Conservation (phyloP, 2,888 invertebrate species). For the Dolichomitus sp. region DNA sequence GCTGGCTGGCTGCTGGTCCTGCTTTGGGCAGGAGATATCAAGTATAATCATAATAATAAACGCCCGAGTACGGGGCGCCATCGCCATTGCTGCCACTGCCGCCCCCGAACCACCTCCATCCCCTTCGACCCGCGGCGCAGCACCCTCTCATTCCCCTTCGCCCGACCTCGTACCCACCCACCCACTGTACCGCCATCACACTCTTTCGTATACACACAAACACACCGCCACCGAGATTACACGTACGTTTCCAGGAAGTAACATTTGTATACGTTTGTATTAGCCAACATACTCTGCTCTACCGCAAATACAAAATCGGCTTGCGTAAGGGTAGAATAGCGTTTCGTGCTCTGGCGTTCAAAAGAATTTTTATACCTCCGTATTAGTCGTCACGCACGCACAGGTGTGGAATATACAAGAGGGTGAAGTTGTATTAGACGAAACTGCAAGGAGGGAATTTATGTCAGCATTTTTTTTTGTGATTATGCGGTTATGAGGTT, state of each 20-base stretch:
- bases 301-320: slow-evolving; percentile 30
- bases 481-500: neutral
- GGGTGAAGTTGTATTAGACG: neutral
- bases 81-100: slow-evolving; percentile 83
- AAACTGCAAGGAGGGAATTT: neutral
- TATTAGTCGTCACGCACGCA: neutral
- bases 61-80: slow-evolving; percentile 83
- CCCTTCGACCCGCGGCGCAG: slow-evolving; percentile 59
- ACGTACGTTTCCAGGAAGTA: slow-evolving; percentile 39
- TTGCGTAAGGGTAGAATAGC: slow-evolving; percentile 4
- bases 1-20: slow-evolving; percentile 78
- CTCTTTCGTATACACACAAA: slow-evolving; percentile 63
- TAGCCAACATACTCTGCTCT: slow-evolving; percentile 27
- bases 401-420: slow-evolving; percentile 10
- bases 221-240: slow-evolving; percentile 49
- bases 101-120: slow-evolving; percentile 65
- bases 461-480: neutral
- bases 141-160: slow-evolving; percentile 62
- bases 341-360: neutral
- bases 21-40: slow-evolving; percentile 85
- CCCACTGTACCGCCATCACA: slow-evolving; percentile 74
- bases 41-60: slow-evolving; percentile 86
- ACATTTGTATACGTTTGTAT: slow-evolving; percentile 68
- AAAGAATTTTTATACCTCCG: slow-evolving; percentile 5
- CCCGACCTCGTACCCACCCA: slow-evolving; percentile 53